Evolutionary conservation across 2,888 invertebrate genomes (phyloP).

Genomic region (Sphaerophoria rueppellii): DNA sequence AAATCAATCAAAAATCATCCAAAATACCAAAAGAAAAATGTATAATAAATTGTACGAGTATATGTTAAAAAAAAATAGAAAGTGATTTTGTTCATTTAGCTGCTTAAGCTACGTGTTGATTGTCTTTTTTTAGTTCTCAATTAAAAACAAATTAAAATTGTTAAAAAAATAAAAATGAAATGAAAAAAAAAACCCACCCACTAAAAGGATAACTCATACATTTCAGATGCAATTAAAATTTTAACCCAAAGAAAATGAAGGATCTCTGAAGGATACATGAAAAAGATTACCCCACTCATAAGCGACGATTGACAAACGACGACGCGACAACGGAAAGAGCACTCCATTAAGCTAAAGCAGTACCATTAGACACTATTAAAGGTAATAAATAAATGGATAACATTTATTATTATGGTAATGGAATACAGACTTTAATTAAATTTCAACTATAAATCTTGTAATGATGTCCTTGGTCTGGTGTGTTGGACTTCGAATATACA

Average conservation of each 20-base stretch:
- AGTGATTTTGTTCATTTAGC: constrained; percentile 60
- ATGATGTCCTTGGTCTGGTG: constrained; percentile 30
- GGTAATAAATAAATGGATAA: constrained; percentile 65
- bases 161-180: background rate
- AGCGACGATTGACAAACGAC: constrained; percentile 64
- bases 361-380: constrained; percentile 64
- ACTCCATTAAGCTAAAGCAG: constrained; percentile 66
- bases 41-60: constrained; percentile 12
- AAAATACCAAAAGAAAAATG: constrained; percentile 11
- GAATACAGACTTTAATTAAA: constrained; percentile 58
- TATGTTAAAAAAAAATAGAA: constrained; percentile 42
- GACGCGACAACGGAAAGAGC: constrained; percentile 49
- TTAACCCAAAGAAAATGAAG: constrained; percentile 56
- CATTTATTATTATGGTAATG: constrained; percentile 60
- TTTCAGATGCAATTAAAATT: constrained; percentile 69
- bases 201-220: constrained; percentile 49
- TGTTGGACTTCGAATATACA: too few relatives aligned
- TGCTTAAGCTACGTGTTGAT: constrained; percentile 69
- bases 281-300: constrained; percentile 55
- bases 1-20: background rate
- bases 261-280: constrained; percentile 65
- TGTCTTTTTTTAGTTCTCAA: constrained; percentile 29
- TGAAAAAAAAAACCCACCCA: constrained; percentile 16
- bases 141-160: background rate
- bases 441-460: constrained; percentile 34